A percentile compares a stretch with the other conserved stretches of the same genome.
Evolutionary conservation across 1,140 invertebrate genomes (phyloP).

Genomic region (Aphis craccivora): DNA sequence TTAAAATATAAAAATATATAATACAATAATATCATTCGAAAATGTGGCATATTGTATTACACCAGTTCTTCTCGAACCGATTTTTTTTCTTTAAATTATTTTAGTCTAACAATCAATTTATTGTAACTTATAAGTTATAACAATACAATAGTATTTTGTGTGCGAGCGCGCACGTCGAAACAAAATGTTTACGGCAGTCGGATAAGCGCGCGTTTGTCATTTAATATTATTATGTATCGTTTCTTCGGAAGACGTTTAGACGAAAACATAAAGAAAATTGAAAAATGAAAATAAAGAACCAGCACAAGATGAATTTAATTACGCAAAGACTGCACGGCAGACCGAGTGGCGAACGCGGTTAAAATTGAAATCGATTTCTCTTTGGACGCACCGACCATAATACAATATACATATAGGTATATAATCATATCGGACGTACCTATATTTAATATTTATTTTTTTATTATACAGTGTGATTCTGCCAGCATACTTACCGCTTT

Average conservation of each 20-base stretch:
- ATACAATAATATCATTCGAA: neutral
- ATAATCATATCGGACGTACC: neutral
- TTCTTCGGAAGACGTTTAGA: conserved; percentile 19
- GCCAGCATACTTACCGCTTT: too few species aligned
- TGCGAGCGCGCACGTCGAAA: neutral
- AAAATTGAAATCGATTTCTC: conserved; percentile 29
- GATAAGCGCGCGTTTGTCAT: neutral
- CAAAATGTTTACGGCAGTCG: neutral
- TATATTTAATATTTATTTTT: neutral
- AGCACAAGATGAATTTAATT: neutral
- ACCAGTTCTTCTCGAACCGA: neutral
- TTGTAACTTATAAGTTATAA: neutral
- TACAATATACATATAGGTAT: neutral
- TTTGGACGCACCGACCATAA: neutral
- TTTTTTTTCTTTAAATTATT: neutral
- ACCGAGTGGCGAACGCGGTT: neutral
- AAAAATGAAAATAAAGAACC: neutral
- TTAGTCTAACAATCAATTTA: neutral
- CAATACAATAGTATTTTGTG: neutral
- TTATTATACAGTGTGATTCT: neutral
- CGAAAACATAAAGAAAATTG: neutral
- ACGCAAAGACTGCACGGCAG: neutral
- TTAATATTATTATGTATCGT: neutral
- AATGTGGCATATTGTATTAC: neutral
- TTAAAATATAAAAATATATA: too few species aligned